Evolutionary conservation across 2,888 invertebrate genomes (phyloP), one percentile per base, ranked within the genome.

Genomic region (Eupithecia subumbrata): DNA sequence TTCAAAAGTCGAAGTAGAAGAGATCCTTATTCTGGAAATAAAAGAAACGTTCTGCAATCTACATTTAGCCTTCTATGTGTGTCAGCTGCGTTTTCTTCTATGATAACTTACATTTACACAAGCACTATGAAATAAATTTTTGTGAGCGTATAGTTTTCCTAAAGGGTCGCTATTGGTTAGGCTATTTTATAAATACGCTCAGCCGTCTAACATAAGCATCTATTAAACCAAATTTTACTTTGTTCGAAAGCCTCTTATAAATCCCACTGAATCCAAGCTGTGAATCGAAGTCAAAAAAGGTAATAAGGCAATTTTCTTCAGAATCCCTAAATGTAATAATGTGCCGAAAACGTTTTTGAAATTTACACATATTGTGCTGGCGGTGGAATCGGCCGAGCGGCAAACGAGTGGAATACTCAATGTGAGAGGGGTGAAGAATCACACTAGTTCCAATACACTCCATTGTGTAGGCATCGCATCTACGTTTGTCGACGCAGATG

Each of bases 261-360:
- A 92, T 91, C 92, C 93, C 82, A 83, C 86, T 86, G 90, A 92
- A 92, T 90, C 93, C 92, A 83, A 85, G 88, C 90, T 89, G 85
- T 82, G 88, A 91, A 91, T 92, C 87, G 90, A 91, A 92, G 88
- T 93, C 90, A 90, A 91, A 92, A 76, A 90, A 92, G 91, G 92
- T 93, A 92, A 93, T 93, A 93, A 93, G 93, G 94, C 94, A 93
- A 94, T 94, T 94, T 93, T 91, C 92, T 92, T 91, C 89, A 93
- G 93, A 94, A 94, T 94, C 93, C 94, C 92, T 91, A 90, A 91
- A 93, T 90, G 93, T 93, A 93, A 93, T 94, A 94, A 94, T 93
- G 93, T 91, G 91, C 92, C 92, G 92, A 92, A 92, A 94, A 91
- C 92, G 93, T 90, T 93, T 91, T 91, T 90, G 91, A 93, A 93